Evolutionary conservation across 2,113 vertebrate species (phyloP).

Genomic region (Thymallus thymallus): DNA sequence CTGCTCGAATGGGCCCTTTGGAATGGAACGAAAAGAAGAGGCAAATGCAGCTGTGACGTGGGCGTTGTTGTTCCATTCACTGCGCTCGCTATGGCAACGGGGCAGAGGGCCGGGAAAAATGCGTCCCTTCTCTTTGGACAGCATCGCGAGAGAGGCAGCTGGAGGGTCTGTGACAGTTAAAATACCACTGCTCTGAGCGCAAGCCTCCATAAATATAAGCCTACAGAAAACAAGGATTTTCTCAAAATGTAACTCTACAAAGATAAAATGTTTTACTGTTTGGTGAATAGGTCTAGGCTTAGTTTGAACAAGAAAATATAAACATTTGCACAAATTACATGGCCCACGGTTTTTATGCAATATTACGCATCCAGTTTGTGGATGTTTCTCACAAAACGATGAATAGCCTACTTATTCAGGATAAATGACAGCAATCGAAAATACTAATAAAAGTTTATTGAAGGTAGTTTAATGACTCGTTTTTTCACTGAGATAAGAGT

Average conservation of each 20-base stretch:
- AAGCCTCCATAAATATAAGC: not conserved
- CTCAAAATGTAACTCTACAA: not conserved
- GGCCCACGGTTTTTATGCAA: not conserved
- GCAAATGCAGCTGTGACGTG: slow-evolving; percentile 83
- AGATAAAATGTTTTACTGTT: not conserved
- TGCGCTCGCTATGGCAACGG: slow-evolving; percentile 92
- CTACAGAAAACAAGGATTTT: not conserved
- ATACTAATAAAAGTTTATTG: not conserved
- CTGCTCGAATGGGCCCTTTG: slow-evolving; percentile 76
- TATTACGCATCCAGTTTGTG: not conserved
- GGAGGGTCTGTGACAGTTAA: slow-evolving; percentile 38
- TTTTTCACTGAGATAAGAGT: not conserved
- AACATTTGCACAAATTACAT: not conserved
- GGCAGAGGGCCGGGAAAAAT: slow-evolving; percentile 87
- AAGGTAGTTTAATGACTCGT: not conserved
- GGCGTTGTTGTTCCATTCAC: slow-evolving; percentile 89
- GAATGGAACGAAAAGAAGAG: slow-evolving; percentile 69
- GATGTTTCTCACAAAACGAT: not conserved
- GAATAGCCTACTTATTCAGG: not conserved
- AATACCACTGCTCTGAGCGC: not conserved
- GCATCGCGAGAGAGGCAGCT: slow-evolving; percentile 75
- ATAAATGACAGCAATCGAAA: not conserved
- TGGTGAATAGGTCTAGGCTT: not conserved
- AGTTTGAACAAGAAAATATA: not conserved
- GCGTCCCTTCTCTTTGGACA: slow-evolving; percentile 81